Evolutionary conservation across 2,888 invertebrate genomes (phyloP).

Genomic region (Andrena camellia): DNA sequence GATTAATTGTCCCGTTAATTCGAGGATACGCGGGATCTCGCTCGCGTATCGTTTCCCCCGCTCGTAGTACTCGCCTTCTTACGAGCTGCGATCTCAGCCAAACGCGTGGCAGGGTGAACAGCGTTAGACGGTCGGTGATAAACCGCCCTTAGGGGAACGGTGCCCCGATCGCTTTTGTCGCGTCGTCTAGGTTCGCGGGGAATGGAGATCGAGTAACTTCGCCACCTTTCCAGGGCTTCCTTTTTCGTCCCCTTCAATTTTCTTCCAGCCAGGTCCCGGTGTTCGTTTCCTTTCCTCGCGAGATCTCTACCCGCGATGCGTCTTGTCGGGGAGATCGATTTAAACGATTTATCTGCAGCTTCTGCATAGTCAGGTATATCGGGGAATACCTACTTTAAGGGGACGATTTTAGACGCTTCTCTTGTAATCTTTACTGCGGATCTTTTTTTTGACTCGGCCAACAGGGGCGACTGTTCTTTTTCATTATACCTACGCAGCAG

Average conservation of each 20-base stretch:
- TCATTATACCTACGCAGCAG: neutral
- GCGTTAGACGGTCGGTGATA: conserved; percentile 62
- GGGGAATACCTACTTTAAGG: conserved; percentile 1
- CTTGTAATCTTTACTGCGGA: conserved; percentile 5
- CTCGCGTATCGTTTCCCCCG: conserved; percentile 29
- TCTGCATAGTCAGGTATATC: conserved; percentile 33
- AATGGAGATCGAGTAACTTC: conserved; percentile 68
- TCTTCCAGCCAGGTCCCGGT: conserved; percentile 9
- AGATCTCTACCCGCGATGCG: conserved; percentile 5
- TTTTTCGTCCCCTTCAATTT: conserved; percentile 38
- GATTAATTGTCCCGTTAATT: conserved; percentile 46
- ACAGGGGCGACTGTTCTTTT: neutral
- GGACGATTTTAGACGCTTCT: neutral
- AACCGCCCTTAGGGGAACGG: conserved; percentile 50
- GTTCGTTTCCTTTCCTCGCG: conserved; percentile 10
- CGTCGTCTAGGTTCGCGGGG: conserved; percentile 71
- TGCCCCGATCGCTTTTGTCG: conserved; percentile 68
- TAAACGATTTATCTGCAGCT: conserved; percentile 27
- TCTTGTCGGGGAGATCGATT: conserved; percentile 34
- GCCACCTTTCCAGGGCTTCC: conserved; percentile 30
- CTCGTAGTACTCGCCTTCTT: conserved; percentile 50
- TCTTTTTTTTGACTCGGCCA: neutral
- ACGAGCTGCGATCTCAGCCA: conserved; percentile 50
- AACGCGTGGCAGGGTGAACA: conserved; percentile 45
- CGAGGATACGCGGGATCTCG: conserved; percentile 2